Evolutionary conservation across 2,888 invertebrate genomes (phyloP), one percentile per base, ranked within the genome.

Genomic region (Diarsia dahlii): DNA sequence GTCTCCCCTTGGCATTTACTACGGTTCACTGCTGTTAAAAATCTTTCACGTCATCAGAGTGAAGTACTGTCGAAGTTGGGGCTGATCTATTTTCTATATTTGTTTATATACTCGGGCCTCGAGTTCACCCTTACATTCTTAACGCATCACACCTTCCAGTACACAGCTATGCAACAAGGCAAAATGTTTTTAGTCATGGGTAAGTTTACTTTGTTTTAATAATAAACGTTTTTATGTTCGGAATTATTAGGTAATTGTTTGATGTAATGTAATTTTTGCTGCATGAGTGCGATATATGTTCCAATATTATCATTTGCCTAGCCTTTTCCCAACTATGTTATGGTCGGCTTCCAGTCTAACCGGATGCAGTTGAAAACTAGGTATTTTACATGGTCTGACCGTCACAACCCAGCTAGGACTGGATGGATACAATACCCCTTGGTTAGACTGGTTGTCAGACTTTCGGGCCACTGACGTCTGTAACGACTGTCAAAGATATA

Each of bases 81-180:
- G 71, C 91, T 97, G 68, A 97, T 98, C 64, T 99, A 99, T 93
- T 99, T 99, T 93, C 94, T 99, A 15, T 99, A 99, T 95, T 97
- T 99, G 82, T 99, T 99, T 92, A 97, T 99, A 79, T 99, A 99
- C 94, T 99, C 99, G 72, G 99, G 99, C 4, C 96, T 99, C 76
- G 99, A 99, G 95, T 99, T 99, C 93, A 99, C 99, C 0, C 97
- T 99, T 54, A 99, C 99, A 72, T 99, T 99, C 96, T 97, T 99
- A 67, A 99, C 99, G 73, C 99, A 99, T 96, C 98, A 99, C 90
- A 97, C 98, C 58, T 99, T 99, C 93, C 97, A 98, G 71, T 99
- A 98, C 93, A 98, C 98, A 74, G 99, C 99, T 65, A 98, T 99
- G 98, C 98, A 99, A 94, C 99, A 99, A 95, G 99, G 99, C 10